Evolutionary conservation across 2,888 invertebrate genomes (phyloP), one percentile per base, ranked within the genome.

Genomic region (Agriotes lineatus): DNA sequence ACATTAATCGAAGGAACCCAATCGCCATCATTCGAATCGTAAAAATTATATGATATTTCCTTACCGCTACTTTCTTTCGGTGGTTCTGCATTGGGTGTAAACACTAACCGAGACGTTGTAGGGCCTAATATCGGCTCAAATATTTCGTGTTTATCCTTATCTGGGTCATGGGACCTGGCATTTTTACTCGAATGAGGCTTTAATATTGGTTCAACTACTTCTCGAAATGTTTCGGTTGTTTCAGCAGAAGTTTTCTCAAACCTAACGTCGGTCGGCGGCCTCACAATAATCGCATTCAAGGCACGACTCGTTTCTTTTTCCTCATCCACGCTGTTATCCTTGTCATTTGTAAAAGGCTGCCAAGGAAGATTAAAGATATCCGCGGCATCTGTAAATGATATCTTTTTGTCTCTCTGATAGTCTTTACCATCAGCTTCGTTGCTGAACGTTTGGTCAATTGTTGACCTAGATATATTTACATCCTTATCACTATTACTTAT

Each of bases 181-280:
- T 88, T 82, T 76, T 89, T 87, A 72, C 85, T 87, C 0, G 88
- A 86, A 0, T 87, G 87, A 0, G 91, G 89, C 67, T 89, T 87
- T 0, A 94, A 84, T 2, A 94, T 88, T 0, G 94, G 94, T 76
- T 94, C 94, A 0, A 91, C 90, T 14, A 94, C 90, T 83, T 94
- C 94, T 16, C 87, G 75, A 0, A 77, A 67, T 10, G 75, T 30
- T 18, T 72, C 76, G n/a, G 73, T 70, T 2, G 45, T 61, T 6
- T 73, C 74, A 10, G 33, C 10, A 2, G 33, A 10, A 19, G 14
- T 48, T 22, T 61, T 35, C 10, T 60, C 54, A 22, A 37, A 42
- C 7, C 22, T 39, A 18, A 20, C n/a, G 22, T 67, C 37, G 18
- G 67, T 65, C 0, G 72, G 71, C 0, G 72, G 56, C 64, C 80